These are phyloP conservation scores for Amia ocellicauda DNA, from an alignment of 2,113 vertebrate genomes.

Conservation along the genomic window DNA sequence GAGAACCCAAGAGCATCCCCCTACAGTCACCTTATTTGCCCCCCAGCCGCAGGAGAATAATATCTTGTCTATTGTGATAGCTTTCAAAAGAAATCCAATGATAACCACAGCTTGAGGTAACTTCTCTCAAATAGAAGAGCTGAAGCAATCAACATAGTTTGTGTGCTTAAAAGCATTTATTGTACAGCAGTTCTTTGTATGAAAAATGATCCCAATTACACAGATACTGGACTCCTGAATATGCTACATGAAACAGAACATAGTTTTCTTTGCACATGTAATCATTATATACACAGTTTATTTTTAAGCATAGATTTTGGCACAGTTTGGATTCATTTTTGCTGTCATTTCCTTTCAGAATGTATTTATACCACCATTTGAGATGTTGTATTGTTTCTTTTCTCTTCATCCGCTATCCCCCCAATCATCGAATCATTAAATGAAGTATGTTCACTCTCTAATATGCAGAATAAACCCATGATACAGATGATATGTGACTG, in stretches of 20 bases:
- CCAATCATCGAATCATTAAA: too few species aligned
- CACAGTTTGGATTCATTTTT: slow-evolving; percentile 11
- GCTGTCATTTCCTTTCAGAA: neutral
- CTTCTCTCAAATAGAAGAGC: slow-evolving; percentile 32
- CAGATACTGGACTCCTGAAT: neutral
- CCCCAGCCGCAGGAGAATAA: too few species aligned
- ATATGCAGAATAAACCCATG: too few species aligned
- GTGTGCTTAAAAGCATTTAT: slow-evolving; percentile 52
- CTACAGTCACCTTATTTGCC: too few species aligned
- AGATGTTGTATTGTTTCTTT: too few species aligned
- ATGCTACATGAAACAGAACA: slow-evolving; percentile 9
- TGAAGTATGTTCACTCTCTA: too few species aligned
- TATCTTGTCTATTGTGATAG: too few species aligned
- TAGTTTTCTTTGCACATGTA: slow-evolving; percentile 8
- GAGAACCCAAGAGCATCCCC: too few species aligned
- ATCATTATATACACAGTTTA: neutral
- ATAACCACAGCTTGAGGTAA: slow-evolving; percentile 11
- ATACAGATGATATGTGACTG: too few species aligned
- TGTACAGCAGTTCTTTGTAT: slow-evolving; percentile 47
- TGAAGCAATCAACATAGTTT: slow-evolving; percentile 38
- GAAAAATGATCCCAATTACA: slow-evolving; percentile 32
- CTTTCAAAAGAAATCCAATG: too few species aligned
- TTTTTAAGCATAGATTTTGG: neutral
- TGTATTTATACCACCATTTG: neutral
- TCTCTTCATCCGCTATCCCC: too few species aligned